These are phyloP conservation scores for Betta splendens DNA, from an alignment of 2,797 vertebrate species.

Conservation along the genomic window DNA sequence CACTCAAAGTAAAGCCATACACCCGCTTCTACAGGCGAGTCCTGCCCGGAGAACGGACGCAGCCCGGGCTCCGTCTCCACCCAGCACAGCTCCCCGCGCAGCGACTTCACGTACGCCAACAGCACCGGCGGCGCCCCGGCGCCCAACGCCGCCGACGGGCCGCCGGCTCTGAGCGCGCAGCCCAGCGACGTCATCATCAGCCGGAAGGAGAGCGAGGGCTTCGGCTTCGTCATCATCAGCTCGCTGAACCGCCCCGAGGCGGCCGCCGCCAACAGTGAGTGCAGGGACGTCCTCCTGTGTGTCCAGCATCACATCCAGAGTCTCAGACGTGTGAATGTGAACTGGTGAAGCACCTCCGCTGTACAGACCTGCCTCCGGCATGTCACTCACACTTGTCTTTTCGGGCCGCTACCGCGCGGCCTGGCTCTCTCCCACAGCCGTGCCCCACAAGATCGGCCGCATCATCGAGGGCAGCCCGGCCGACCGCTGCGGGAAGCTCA, in stretches of 20 bases:
- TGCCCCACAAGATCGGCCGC: slow-evolving; percentile 98
- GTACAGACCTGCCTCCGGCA: slow-evolving; percentile 65
- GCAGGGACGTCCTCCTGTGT: slow-evolving; percentile 3
- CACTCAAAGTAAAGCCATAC: no score
- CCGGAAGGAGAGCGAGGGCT: slow-evolving; percentile 97
- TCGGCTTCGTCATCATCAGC: slow-evolving; percentile 99
- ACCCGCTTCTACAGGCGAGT: slow-evolving; percentile 85
- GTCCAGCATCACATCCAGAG: slow-evolving; percentile 8
- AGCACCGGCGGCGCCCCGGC: slow-evolving; percentile 82
- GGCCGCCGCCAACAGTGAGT: slow-evolving; percentile 87
- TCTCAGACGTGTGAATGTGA: slow-evolving; percentile 35
- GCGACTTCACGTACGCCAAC: slow-evolving; percentile 90
- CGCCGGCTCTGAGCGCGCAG: slow-evolving; percentile 81
- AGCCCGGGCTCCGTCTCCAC: slow-evolving; percentile 94
- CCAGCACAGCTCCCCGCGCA: slow-evolving; percentile 96
- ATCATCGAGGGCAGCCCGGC: slow-evolving; percentile 99
- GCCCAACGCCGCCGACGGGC: slow-evolving; percentile 82
- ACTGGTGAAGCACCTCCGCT: slow-evolving; percentile 63
- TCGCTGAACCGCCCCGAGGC: slow-evolving; percentile 95
- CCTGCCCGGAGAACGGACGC: slow-evolving; percentile 93
- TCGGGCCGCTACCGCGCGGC: no score
- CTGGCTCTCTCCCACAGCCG: slow-evolving; percentile 85
- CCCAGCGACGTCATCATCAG: slow-evolving; percentile 93
- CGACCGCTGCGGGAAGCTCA: slow-evolving; percentile 94
- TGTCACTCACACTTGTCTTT: slow-evolving; percentile 66